Base-by-base conservation (phyloP, 2,113 vertebrate genomes). In the Ammodramus savannarum region DNA sequence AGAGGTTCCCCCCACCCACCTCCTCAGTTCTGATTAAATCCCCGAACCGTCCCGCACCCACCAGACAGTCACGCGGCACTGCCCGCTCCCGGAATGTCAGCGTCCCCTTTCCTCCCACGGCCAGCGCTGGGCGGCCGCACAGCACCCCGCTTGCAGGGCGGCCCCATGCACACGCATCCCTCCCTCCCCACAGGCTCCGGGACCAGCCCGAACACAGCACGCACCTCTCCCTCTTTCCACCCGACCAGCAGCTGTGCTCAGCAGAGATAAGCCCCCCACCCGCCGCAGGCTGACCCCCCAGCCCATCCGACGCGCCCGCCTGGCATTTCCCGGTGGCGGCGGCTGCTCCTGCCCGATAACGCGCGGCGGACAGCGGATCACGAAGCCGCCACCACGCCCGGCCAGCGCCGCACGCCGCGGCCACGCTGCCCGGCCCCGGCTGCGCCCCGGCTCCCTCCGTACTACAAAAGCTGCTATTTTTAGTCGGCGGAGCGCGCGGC, bases 381-480 rank as follows among this genome's bases (percentile, higher is more conserved):
- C 61, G 54, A 15, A 75, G 52, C 76, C 58, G 36, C 58, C 79
- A 43, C 82, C 87, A 65, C 81, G 51, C 86, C 78, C 59, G 65
- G 72, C 26, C 41, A 43, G 49, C 7, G 89, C 69, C 57, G 39
- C 63, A 38, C 48, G 65, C 51, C 51, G 25, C 66, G 51, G 46
- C 81, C 91, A 74, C 86, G 65, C 84, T 19, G 88, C 79, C 80
- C 62, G 38, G 55, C 49, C 54, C 92, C 71, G 91, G 63, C 87
- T 91, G 92, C 77, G 51, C 87, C 91, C 87, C 82, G 71, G 66
- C 31, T 89, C 65, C 44, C 68, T 76, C 75, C 75, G 65, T 87
- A 93, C 79, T 93, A 88, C 79, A 85, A 52, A 85, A 85, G 80
- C 85, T 8, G 61, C 85, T 91, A 93, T 91, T 91, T 91, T 95